A percentile compares a stretch with the other conserved stretches of the same genome.
These are phyloP conservation scores for Natrix natrix DNA, from an alignment of 2,797 vertebrate species.

Conservation along the genomic window DNA sequence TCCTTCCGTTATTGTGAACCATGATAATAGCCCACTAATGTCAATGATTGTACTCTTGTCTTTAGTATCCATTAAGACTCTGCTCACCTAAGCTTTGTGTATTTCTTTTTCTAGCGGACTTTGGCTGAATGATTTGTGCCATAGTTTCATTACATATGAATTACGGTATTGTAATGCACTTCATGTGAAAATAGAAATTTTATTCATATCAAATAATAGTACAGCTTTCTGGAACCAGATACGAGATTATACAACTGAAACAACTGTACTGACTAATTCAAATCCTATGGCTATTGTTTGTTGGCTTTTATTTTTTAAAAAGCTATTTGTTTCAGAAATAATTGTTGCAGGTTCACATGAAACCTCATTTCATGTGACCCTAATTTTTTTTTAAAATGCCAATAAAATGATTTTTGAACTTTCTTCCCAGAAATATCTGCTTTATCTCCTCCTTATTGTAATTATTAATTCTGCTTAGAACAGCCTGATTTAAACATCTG, in stretches of 20 bases:
- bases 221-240: not conserved
- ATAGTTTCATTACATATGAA: not conserved
- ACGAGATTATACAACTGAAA: not conserved
- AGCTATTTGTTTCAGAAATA: not conserved
- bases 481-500: not conserved
- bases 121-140: not conserved
- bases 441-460: not conserved
- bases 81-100: not conserved
- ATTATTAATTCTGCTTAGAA: not conserved
- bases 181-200: not conserved
- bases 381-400: not conserved
- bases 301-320: not conserved
- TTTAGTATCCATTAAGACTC: not conserved
- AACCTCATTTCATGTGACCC: not conserved
- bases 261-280: not conserved
- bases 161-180: not conserved
- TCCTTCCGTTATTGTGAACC: not conserved
- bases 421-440: not conserved
- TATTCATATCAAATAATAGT: not conserved
- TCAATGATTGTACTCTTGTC: not conserved
- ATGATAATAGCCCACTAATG: not conserved
- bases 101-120: not conserved
- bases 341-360: not conserved
- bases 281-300: not conserved
- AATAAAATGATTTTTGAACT: not conserved